Percentiles rank a stretch among this genome's conserved stretches.
Evolutionary conservation across 1,140 invertebrate species (phyloP).

Genomic region (Conopomorpha cramerella): DNA sequence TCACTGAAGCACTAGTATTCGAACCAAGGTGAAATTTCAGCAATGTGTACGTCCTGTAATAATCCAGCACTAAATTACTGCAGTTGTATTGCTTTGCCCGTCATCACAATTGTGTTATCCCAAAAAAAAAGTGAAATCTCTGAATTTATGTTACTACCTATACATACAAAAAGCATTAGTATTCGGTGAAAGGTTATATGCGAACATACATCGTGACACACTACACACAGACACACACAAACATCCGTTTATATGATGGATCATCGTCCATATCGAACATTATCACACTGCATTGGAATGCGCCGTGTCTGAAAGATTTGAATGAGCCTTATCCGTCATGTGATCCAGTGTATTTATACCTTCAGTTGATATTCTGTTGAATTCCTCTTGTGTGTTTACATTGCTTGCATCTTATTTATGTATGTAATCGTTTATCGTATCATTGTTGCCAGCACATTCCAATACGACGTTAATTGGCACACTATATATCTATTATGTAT

Average conservation of each 20-base stretch:
- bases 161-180: no score
- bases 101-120: no score
- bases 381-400: constrained; percentile 35
- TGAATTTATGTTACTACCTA: no score
- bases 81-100: no score
- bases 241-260: constrained; percentile 14
- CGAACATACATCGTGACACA: constrained; percentile 8
- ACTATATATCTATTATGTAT: no score
- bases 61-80: no score
- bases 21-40: no score
- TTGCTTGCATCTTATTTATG: constrained; percentile 42
- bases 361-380: constrained; percentile 38
- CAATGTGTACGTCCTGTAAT: no score
- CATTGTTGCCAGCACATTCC: constrained; percentile 51
- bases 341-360: constrained; percentile 31
- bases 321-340: constrained; percentile 38
- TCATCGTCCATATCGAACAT: constrained; percentile 36
- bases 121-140: no score
- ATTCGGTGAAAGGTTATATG: no score
- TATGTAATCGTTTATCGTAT: constrained; percentile 52
- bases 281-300: constrained; percentile 50
- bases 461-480: no score
- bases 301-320: constrained; percentile 32
- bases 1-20: no score
- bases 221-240: constrained; percentile 27